Conservation (phyloP, 2,888 invertebrate genomes). For the Coleophora deauratella region DNA sequence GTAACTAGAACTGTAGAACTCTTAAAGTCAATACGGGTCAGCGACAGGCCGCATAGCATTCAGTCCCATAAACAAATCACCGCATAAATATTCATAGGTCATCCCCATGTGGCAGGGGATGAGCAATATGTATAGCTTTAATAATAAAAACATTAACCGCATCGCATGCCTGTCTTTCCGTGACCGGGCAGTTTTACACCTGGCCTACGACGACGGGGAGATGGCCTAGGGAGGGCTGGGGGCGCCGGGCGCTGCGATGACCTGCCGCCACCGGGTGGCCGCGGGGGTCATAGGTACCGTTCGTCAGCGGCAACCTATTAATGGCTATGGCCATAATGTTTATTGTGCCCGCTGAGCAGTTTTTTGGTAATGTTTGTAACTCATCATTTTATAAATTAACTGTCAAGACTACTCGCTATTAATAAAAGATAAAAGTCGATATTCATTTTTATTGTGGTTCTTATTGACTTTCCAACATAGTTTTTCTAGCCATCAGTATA, state of each 20-base stretch:
- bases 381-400: constrained; percentile 62
- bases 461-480: too few species aligned
- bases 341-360: constrained; percentile 64
- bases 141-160: constrained; percentile 71
- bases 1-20: too few species aligned
- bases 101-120: constrained; percentile 48
- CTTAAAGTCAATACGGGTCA: neutral
- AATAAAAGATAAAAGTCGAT: neutral
- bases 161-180: constrained; percentile 70
- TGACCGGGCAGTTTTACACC: constrained; percentile 73
- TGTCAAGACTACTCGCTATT: constrained; percentile 24
- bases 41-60: constrained; percentile 11
- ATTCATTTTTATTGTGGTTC: neutral
- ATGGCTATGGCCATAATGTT: constrained; percentile 67
- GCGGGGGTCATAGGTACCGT: constrained; percentile 50
- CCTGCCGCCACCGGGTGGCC: constrained; percentile 27
- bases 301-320: constrained; percentile 69
- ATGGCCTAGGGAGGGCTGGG: constrained; percentile 19
- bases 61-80: constrained; percentile 56
- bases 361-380: constrained; percentile 51
- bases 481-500: too few species aligned
- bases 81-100: constrained; percentile 64
- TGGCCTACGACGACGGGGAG: constrained; percentile 55
- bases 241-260: constrained; percentile 9
- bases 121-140: constrained; percentile 58